These are phyloP conservation scores for Sinohyriopsis cumingii DNA, from an alignment of 2,888 invertebrate genomes.

Conservation along the genomic window DNA sequence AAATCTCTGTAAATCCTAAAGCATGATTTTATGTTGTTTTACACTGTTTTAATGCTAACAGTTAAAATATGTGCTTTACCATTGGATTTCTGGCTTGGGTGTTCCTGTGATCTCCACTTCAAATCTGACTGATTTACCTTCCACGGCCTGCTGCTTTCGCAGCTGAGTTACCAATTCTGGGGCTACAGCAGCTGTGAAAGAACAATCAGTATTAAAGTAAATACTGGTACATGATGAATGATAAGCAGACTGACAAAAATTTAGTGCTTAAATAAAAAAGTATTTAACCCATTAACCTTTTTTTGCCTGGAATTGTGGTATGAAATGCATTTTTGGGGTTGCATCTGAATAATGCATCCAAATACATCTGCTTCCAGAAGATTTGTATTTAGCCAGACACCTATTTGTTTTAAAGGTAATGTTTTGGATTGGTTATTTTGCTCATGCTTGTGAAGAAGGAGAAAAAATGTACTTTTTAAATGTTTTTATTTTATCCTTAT, in stretches of 20 bases:
- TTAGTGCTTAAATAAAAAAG: not conserved
- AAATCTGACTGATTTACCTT: conserved; percentile 96
- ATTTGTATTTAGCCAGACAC: no score
- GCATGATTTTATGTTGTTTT: not conserved
- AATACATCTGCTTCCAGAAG: no score
- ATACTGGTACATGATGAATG: not conserved
- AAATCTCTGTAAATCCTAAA: no score
- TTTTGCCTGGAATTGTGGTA: no score
- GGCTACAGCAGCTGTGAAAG: conserved; percentile 82
- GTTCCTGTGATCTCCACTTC: conserved; percentile 90
- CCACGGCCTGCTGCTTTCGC: conserved; percentile 89
- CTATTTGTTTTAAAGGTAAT: no score
- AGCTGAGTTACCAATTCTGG: conserved; percentile 92
- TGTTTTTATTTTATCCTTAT: no score
- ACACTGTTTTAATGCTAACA: not conserved
- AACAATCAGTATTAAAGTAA: not conserved
- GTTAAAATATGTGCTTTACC: conserved; percentile 74
- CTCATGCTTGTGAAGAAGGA: no score
- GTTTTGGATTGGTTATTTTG: no score
- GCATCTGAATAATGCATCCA: no score
- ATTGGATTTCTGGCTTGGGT: conserved; percentile 91
- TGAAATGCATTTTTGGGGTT: no score
- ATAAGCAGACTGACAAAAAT: not conserved
- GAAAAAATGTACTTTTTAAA: no score
- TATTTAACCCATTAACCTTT: no score